A percentile compares a stretch with the other conserved stretches of the same genome.
These are phyloP conservation scores for Alces alces DNA, from an alignment of 2,113 vertebrate genomes.

Conservation along the genomic window DNA sequence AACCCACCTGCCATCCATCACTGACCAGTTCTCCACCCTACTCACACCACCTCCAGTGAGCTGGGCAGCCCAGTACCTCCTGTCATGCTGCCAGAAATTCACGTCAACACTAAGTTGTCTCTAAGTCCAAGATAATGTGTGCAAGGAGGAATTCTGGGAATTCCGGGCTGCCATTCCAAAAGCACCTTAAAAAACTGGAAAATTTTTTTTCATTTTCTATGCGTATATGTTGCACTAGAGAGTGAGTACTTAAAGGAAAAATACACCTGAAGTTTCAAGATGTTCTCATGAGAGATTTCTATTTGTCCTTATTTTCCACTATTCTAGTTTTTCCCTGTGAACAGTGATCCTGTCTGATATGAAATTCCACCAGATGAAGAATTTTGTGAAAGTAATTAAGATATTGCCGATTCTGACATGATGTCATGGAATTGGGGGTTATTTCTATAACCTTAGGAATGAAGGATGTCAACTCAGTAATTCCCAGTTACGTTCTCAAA, in stretches of 20 bases:
- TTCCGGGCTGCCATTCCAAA: neutral
- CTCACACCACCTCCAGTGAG: neutral
- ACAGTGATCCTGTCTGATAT: neutral
- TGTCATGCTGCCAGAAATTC: neutral
- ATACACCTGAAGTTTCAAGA: neutral
- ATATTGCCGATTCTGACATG: neutral
- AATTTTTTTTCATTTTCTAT: neutral
- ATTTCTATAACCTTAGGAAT: conserved; percentile 41
- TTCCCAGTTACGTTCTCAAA: conserved; percentile 43
- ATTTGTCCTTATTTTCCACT: neutral
- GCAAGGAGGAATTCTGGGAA: neutral
- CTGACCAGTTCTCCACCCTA: neutral
- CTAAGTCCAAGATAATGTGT: neutral
- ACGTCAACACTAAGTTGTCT: neutral
- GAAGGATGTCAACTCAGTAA: conserved; percentile 29
- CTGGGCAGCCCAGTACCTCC: neutral
- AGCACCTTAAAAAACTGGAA: neutral
- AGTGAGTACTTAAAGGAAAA: neutral
- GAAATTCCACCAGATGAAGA: conserved; percentile 21
- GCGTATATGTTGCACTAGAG: neutral
- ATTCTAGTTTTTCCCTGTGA: neutral
- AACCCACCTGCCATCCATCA: neutral
- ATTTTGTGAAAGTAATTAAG: neutral
- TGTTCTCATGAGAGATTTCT: neutral
- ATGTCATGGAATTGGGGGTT: neutral